Evolutionary conservation across 1,140 invertebrate genomes (phyloP), one percentile per base, ranked within the genome.

Genomic region (Eueides isabella): DNA sequence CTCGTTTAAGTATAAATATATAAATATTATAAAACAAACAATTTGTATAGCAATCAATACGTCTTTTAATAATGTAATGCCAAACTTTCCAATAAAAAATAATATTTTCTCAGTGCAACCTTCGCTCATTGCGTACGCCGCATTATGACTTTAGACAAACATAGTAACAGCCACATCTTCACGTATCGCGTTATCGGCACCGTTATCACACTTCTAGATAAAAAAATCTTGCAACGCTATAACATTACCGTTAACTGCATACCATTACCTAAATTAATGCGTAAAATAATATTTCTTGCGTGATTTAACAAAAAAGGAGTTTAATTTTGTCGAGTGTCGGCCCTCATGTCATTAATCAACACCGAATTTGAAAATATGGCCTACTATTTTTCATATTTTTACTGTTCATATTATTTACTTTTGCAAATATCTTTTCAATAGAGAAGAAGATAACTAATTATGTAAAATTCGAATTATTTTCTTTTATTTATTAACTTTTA

Each of bases 311-410:
- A 65, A 70, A 74, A 74, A 70, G 61, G 30, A 55, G 11, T 69
- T 55, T 55, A 72, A 72, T 76, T 61, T 72, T 61, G 66, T 23
- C 67, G 35, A 76, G 66, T 71, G 44, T 33, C 61, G 33, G 61
- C 30, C 67, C 55, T 67, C 29, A 69, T 66, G 61, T 74, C 75
- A 77, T 77, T 67, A 77, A 77, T 77, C 75, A 77, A 38, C 35
- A 29, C n/a, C 44, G 30, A 44, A 67, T 73, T 77, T 74, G 67
- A 77, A 77, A 74, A 48, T 73, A 66, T 74, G 35, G 48, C 73
- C 68, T 44, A 75, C 62, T 38, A 33, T 11, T 26, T 41, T 74
- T 67, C 48, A 5, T 48, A 61, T 63, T 75, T 75, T 75, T 68
- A 75, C 73, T 74, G 26, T 26, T 26, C 23, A 55, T 55, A 19